These are phyloP conservation scores for Sarcophilus harrisii DNA, from an alignment of 2,797 vertebrate genomes.

Conservation along the genomic window DNA sequence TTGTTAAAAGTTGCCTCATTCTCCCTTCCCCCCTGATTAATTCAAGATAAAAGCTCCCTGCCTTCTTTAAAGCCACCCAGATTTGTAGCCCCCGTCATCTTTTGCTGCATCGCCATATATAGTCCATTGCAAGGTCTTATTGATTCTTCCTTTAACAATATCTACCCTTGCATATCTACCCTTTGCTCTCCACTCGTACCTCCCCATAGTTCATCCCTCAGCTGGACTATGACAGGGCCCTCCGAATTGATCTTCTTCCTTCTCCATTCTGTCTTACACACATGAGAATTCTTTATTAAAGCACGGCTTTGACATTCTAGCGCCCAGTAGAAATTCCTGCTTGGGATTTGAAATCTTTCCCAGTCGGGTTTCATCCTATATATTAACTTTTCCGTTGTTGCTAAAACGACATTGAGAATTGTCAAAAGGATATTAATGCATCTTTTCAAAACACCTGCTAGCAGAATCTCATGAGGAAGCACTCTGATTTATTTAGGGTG, in stretches of 20 bases:
- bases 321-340: not conserved
- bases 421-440: not conserved
- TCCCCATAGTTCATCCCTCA: not conserved
- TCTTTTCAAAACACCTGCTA: not conserved
- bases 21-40: not conserved
- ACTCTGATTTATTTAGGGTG: not conserved
- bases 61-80: not conserved
- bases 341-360: not conserved
- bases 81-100: not conserved
- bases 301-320: not conserved
- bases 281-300: not conserved
- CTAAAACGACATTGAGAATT: not conserved
- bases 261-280: not conserved
- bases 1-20: not conserved
- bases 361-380: not conserved
- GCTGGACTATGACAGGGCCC: not conserved
- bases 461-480: not conserved
- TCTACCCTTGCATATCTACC: not conserved
- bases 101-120: not conserved
- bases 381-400: not conserved
- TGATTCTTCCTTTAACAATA: not conserved
- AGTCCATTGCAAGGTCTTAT: not conserved
- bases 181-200: not conserved
- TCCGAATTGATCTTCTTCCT: not conserved
- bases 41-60: not conserved